Percentiles rank a stretch among this genome's conserved stretches.
These are phyloP conservation scores for Oasisia sp. DNA, from an alignment of 2,888 invertebrate genomes.

Conservation along the genomic window DNA sequence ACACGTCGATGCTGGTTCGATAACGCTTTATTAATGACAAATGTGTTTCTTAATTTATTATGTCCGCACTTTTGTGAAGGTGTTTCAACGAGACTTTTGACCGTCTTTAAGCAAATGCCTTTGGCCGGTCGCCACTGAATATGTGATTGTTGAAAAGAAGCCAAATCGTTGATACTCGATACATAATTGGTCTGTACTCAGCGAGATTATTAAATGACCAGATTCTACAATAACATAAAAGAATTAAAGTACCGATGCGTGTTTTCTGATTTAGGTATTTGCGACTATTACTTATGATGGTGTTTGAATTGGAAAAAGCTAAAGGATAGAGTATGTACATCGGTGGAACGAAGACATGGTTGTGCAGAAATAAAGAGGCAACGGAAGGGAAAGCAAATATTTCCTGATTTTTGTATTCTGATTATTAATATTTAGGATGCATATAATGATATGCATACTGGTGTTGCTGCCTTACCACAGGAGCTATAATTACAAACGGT, in stretches of 20 bases:
- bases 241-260: neutral
- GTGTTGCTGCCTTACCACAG: too few relatives aligned
- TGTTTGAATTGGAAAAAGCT: neutral
- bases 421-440: too few relatives aligned
- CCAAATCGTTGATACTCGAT: neutral
- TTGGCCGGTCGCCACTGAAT: neutral
- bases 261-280: neutral
- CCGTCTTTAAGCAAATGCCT: neutral
- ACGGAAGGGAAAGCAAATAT: too few relatives aligned
- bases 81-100: neutral
- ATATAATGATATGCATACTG: too few relatives aligned
- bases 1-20: neutral
- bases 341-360: too few relatives aligned
- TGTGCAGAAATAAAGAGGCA: too few relatives aligned
- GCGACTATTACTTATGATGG: neutral
- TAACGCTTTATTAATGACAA: neutral
- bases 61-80: neutral
- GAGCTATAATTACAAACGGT: too few relatives aligned
- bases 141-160: neutral
- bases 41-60: neutral
- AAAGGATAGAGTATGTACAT: too few relatives aligned
- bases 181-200: neutral
- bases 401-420: too few relatives aligned
- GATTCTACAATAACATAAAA: neutral
- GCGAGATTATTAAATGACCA: neutral